Evolutionary conservation across 1,140 invertebrate genomes (phyloP), one percentile per base, ranked within the genome.

Genomic region (Diprion similis): DNA sequence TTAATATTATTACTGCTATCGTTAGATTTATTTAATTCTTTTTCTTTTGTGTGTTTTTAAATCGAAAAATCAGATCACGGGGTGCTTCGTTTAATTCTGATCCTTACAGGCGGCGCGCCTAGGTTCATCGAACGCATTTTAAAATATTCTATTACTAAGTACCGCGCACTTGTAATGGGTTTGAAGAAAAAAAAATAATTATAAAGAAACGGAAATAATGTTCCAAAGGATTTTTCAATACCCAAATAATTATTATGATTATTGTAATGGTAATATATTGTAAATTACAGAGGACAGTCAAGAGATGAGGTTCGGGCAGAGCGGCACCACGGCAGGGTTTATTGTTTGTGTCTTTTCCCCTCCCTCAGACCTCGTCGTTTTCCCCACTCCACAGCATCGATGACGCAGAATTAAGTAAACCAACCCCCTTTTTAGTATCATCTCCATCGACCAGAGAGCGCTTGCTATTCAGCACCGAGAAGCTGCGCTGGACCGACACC

Each of bases 401-500:
- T 37, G 24, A 37, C 24, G 24, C 24, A 37, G 24, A 37, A 37
- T 37, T 37, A 37, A 37, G 6, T 37, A 6, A 24, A 65, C 48
- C 78, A 80, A 78, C 81, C 84, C 81, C 77, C 72, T 66, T 71
- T 68, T 68, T 77, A 74, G 75, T 86, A 84, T 69, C 8, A 10
- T 0, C 0, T 3, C 15, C 4, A 46, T 7, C 73, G 79, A 46
- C 73, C 13, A 84, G 84, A 78, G 79, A 73, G 84, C 80, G 75
- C 46, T 66, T 67, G 37, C 46, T 10, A 48, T 73, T 18, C 10
- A 4, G 11, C 2, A 37, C 17, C 8, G 48, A 75, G 81, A 84
- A 83, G 84, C 81, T 85, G 81, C 37, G 64, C 76, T 84, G 82
- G 81, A 86, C 83, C 83, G 59, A 65, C 15, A 65, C 18, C 15